A percentile compares a stretch with the other conserved stretches of the same genome.
Conservation (phyloP, 2,113 vertebrate genomes). For the Rhizomys pruinosus region DNA sequence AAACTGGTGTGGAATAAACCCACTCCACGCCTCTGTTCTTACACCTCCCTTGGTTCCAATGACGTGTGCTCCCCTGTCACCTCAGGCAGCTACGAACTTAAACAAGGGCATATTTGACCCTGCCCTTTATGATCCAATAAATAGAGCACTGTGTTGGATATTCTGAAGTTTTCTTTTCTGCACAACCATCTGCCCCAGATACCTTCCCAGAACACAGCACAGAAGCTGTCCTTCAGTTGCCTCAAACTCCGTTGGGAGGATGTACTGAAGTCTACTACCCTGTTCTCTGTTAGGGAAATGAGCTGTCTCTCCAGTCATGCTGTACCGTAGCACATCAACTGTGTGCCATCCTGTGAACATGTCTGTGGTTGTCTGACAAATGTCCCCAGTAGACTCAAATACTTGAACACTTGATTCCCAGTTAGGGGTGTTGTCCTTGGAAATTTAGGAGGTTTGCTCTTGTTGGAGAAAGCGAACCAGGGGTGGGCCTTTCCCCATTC, state of each 20-base stretch:
- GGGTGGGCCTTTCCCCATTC: too few relatives aligned
- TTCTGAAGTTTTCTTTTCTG: neutral
- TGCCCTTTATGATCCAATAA: neutral
- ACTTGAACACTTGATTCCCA: too few relatives aligned
- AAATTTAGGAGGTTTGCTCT: too few relatives aligned
- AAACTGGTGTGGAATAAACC: neutral
- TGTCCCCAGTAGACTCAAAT: too few relatives aligned
- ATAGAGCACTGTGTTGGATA: neutral
- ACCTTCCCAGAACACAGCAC: neutral
- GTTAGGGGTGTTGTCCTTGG: too few relatives aligned
- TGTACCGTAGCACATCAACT: neutral
- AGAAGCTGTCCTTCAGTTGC: neutral
- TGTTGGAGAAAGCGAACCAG: too few relatives aligned
- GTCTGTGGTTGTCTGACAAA: neutral
- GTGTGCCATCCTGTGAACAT: neutral
- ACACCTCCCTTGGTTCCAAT: neutral
- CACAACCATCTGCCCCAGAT: neutral
- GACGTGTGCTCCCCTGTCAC: too few relatives aligned
- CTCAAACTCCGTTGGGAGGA: neutral
- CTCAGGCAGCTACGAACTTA: neutral
- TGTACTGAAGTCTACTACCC: neutral
- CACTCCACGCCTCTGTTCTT: neutral
- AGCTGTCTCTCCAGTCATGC: neutral
- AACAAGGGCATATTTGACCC: neutral
- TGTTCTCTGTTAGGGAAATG: neutral